Evolutionary conservation across 2,113 vertebrate genomes (phyloP), one percentile per base, ranked within the genome.

Genomic region (Tautogolabrus adspersus): DNA sequence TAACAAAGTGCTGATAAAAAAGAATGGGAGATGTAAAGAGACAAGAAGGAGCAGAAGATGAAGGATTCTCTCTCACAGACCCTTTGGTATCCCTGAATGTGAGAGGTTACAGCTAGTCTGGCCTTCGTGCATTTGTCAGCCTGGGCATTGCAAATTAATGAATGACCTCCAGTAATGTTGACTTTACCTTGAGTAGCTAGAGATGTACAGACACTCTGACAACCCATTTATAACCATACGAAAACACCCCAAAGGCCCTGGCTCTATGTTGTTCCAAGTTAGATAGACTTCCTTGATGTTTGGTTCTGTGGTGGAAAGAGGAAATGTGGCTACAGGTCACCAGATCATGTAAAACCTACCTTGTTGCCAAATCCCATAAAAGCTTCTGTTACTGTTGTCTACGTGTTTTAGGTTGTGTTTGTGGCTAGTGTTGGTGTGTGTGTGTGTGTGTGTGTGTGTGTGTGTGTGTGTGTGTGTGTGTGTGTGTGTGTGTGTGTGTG

Each of bases 131-230:
- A 75, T 59, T 64, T 71, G 75, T 75, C 83, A 82, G 52, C 26
- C 13, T 26, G 26, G 66, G 54, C 58, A 59, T 51, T 63, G 78
- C 70, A 87, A 88, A 91, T 91, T 91, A 92, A 92, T 89, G 75
- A 92, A 86, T 81, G 86, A 80, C 82, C 86, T 63, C 77, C 66
- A 68, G 75, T 73, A 75, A 57, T 93, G 92, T 93, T 94, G 92
- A 92, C 87, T 93, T 92, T 92, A 90, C 90, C 83, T 84, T 90
- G 91, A 89, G 62, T 69, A 68, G 80, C 72, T 54, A 84, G 74
- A 80, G 83, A 91, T 79, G 85, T 75, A 47, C 87, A 75, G 78
- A 83, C 81, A 55, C 65, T 75, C 74, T 80, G 90, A 90, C 87
- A 90, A 66, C 34, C 66, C 83, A 89, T 93, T 89, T 87, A 89